Conservation (phyloP, 2,888 invertebrate genomes). For the Pherbina coryleti region DNA sequence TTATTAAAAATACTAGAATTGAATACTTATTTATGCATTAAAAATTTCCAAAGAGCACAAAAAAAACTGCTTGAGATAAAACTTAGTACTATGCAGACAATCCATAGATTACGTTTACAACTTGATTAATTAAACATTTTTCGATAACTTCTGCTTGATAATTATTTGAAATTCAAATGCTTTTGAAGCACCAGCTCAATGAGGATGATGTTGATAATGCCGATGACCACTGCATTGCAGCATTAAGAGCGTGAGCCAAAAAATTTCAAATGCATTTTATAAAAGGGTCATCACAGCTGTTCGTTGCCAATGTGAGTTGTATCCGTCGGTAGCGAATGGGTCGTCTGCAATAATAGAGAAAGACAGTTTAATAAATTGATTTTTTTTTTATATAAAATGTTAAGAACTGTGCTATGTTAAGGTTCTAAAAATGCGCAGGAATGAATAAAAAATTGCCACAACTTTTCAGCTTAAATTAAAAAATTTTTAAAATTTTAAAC, state of each 20-base stretch:
- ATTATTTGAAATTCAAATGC: not conserved
- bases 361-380: not conserved
- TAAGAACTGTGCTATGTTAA: not conserved
- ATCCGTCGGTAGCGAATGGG: slow-evolving; percentile 69
- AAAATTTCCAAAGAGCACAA: too few species aligned
- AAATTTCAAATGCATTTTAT: slow-evolving; percentile 51
- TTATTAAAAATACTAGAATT: too few species aligned
- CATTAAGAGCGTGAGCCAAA: slow-evolving; percentile 57
- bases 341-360: slow-evolving; percentile 60
- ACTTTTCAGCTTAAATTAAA: not conserved
- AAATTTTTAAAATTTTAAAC: too few species aligned
- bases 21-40: too few species aligned
- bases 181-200: not conserved
- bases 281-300: slow-evolving; percentile 67
- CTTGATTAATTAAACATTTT: not conserved
- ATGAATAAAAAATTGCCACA: not conserved
- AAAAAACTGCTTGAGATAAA: too few species aligned
- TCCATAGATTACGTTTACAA: not conserved
- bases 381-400: too few species aligned
- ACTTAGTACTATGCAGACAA: too few species aligned
- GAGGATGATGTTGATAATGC: not conserved
- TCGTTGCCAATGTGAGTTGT: slow-evolving; percentile 69
- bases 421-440: not conserved
- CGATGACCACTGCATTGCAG: slow-evolving; percentile 39
- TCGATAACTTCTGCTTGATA: not conserved